Evolutionary conservation across 1,140 invertebrate genomes (phyloP).

Genomic region (Drosophila serrata): DNA sequence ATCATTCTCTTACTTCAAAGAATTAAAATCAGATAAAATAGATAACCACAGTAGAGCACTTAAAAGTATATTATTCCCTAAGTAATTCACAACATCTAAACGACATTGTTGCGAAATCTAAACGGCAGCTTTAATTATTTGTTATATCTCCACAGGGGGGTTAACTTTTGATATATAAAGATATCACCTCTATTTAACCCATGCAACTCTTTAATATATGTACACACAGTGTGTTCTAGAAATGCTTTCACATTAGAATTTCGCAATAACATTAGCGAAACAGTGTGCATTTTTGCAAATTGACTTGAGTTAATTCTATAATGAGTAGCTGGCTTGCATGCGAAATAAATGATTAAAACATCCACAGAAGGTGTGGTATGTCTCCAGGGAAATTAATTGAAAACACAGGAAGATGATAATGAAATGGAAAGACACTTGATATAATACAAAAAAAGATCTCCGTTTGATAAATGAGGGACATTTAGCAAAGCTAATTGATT

Average conservation of each 20-base stretch:
- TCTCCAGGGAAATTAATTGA: constrained; percentile 34
- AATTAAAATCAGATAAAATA: constrained; percentile 11
- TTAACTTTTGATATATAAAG: constrained; percentile 29
- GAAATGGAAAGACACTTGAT: constrained; percentile 5
- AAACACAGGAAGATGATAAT: constrained; percentile 5
- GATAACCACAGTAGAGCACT: background rate
- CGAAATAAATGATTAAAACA: constrained; percentile 22
- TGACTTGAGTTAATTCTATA: constrained; percentile 27
- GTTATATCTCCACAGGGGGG: constrained; percentile 16
- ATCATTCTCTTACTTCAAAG: too few relatives aligned
- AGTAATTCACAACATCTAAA: constrained; percentile 10
- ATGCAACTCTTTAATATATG: constrained; percentile 5
- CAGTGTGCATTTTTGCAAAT: constrained; percentile 22
- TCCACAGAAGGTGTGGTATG: constrained; percentile 14
- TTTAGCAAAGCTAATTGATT: constrained; percentile 21
- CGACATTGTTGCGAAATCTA: constrained; percentile 23
- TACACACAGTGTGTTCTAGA: constrained; percentile 29
- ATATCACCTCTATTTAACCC: background rate
- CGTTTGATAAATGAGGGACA: background rate
- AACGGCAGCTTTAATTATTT: constrained; percentile 24
- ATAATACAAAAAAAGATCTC: background rate
- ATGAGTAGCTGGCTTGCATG: constrained; percentile 40
- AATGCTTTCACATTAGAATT: constrained; percentile 39
- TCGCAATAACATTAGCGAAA: constrained; percentile 37
- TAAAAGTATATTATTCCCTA: constrained; percentile 1